Evolutionary conservation across 2,113 vertebrate species (phyloP).

Genomic region (Podiceps cristatus): DNA sequence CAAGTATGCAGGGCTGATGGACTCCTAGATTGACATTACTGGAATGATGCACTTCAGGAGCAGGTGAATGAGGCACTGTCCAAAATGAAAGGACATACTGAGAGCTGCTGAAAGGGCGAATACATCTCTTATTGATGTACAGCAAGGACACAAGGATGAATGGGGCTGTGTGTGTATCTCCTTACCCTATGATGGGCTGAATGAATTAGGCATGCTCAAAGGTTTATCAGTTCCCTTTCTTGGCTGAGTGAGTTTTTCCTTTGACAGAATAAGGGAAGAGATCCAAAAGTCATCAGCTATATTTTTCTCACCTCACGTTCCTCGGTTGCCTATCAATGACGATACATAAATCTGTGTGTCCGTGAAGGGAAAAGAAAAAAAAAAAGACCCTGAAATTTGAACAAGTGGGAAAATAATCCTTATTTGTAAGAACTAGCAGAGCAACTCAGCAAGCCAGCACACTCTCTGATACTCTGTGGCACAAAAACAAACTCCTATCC

Average conservation of each 20-base stretch:
- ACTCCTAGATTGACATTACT: neutral
- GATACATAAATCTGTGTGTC: neutral
- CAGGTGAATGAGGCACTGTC: constrained; percentile 58
- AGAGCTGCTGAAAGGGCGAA: constrained; percentile 45
- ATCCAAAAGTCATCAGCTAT: neutral
- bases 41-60: constrained; percentile 28
- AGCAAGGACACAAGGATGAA: constrained; percentile 39
- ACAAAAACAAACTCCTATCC: neutral
- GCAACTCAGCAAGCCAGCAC: neutral
- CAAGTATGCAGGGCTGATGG: neutral
- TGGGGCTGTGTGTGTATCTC: constrained; percentile 34
- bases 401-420: neutral
- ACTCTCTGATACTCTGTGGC: neutral
- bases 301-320: neutral
- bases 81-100: constrained; percentile 27
- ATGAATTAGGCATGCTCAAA: constrained; percentile 45
- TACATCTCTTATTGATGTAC: constrained; percentile 5
- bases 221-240: constrained; percentile 33
- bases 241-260: constrained; percentile 2
- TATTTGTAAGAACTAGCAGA: neutral
- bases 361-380: neutral
- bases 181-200: neutral
- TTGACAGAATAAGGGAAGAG: neutral
- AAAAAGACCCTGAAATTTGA: neutral
- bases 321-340: neutral